Conservation (phyloP, 2,888 invertebrate species). For the Biston stratarius region DNA sequence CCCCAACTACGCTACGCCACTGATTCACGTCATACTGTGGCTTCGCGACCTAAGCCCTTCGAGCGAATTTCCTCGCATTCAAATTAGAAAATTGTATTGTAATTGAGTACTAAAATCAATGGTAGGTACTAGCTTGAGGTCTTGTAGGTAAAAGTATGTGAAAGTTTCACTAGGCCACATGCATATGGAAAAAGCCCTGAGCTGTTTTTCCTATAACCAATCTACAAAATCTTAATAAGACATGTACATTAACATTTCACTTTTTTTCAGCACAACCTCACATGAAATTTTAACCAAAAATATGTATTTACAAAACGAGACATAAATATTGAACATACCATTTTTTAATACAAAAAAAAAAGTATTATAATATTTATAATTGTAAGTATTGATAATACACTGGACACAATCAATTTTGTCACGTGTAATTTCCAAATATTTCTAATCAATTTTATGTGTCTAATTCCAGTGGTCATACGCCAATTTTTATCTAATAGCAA, state of each 20-base stretch:
- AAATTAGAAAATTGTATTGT: too few relatives aligned
- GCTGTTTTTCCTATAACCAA: background rate
- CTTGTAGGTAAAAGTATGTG: too few relatives aligned
- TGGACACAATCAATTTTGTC: background rate
- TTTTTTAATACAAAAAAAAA: background rate
- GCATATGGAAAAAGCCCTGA: too few relatives aligned
- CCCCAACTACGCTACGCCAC: too few relatives aligned
- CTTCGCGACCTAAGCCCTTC: too few relatives aligned
- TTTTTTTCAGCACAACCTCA: conserved; percentile 39
- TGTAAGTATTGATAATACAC: background rate
- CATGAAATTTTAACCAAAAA: conserved; percentile 25
- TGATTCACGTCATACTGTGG: too few relatives aligned
- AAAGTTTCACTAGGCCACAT: too few relatives aligned
- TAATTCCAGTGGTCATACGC: conserved; percentile 3
- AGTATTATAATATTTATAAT: background rate
- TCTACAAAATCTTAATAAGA: background rate
- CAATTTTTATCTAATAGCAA: conserved; percentile 7
- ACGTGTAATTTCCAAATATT: conserved; percentile 4
- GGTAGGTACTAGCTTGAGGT: too few relatives aligned
- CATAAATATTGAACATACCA: background rate
- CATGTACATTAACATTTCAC: background rate
- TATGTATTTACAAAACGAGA: conserved; percentile 25
- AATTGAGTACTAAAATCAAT: too few relatives aligned
- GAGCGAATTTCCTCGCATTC: too few relatives aligned
- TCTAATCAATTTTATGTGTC: conserved; percentile 6